phyloP scores from a whole-genome alignment of 1,140 invertebrate species.

The Magallana angulata region DNA sequence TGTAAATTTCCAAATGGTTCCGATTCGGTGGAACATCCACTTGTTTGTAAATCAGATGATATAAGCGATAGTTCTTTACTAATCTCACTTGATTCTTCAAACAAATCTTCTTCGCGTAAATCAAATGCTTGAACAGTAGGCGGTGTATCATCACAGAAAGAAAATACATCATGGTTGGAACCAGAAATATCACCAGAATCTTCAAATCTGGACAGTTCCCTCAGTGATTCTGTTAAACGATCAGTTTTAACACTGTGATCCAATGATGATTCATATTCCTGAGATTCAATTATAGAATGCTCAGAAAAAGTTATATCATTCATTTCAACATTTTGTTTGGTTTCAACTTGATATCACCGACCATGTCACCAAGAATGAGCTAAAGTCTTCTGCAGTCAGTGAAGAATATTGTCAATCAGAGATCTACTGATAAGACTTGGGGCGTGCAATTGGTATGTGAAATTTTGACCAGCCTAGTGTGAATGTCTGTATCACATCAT shows the following conservation, averaged over 20 bases:
- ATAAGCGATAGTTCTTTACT: conserved; percentile 22
- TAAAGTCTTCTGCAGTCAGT: background rate
- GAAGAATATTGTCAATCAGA: background rate
- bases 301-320: background rate
- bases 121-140: conserved; percentile 2
- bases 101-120: conserved; percentile 36
- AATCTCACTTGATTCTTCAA: background rate
- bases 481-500: background rate
- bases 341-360: background rate
- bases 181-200: background rate
- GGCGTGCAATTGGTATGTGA: background rate
- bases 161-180: conserved; percentile 6
- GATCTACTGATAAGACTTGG: background rate
- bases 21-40: conserved; percentile 26
- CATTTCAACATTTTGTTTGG: background rate
- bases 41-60: conserved; percentile 7
- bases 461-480: background rate
- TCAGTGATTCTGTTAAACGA: background rate
- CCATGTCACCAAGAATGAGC: background rate
- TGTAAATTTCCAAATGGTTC: conserved; percentile 15
- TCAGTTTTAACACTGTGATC: background rate
- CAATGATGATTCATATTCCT: conserved; percentile 8
- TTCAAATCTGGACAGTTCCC: background rate
- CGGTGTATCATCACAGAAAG: conserved; percentile 9
- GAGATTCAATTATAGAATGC: conserved; percentile 11